Evolutionary conservation across 2,113 vertebrate genomes (phyloP).

Genomic region (Lamprologus ornatipinnis): DNA sequence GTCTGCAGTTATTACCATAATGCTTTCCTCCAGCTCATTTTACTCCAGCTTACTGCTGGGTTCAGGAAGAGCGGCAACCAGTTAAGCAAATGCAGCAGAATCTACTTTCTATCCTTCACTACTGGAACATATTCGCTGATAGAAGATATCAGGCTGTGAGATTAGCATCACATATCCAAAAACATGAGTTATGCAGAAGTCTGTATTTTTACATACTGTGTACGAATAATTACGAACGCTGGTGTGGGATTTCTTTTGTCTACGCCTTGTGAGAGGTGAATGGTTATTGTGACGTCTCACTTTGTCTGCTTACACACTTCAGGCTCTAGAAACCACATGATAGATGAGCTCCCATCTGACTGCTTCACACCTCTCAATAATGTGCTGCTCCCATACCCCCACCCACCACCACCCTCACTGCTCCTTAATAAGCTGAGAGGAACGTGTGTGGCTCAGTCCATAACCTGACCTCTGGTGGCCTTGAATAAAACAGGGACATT

Average conservation of each 20-base stretch:
- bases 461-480: neutral
- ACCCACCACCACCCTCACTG: neutral
- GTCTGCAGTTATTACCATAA: constrained; percentile 46
- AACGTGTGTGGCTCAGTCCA: constrained; percentile 32
- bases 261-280: neutral
- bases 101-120: neutral
- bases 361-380: constrained; percentile 22
- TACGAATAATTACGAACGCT: neutral
- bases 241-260: neutral
- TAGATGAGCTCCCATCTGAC: constrained; percentile 44
- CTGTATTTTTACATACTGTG: neutral
- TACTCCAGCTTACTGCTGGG: constrained; percentile 42
- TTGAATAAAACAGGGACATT: neutral
- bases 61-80: constrained; percentile 30
- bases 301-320: neutral
- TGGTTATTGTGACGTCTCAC: neutral
- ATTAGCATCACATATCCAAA: neutral
- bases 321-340: constrained; percentile 25
- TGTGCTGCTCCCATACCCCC: neutral
- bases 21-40: constrained; percentile 35
- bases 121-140: neutral
- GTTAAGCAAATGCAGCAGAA: neutral
- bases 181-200: neutral
- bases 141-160: neutral
- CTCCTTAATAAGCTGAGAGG: constrained; percentile 28